Conservation (phyloP, 2,113 vertebrate species). For the Genyomyrus donnyi region DNA sequence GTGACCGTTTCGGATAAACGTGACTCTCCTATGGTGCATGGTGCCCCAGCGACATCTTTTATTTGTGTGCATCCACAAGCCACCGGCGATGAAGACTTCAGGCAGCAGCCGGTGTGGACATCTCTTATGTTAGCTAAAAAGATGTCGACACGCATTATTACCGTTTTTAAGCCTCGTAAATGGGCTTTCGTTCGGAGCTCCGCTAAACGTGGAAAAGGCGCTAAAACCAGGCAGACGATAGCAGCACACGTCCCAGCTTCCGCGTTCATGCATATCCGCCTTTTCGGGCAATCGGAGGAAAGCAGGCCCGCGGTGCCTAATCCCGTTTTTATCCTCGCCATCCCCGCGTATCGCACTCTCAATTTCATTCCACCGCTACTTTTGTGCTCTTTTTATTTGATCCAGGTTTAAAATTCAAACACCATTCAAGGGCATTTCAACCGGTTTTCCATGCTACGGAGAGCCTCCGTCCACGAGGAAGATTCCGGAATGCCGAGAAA, state of each 20-base stretch:
- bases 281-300: constrained; percentile 70
- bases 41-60: neutral
- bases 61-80: neutral
- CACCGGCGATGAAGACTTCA: neutral
- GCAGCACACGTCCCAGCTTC: constrained; percentile 54
- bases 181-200: constrained; percentile 64
- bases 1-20: neutral
- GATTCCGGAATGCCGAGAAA: constrained; percentile 61
- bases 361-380: constrained; percentile 66
- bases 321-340: constrained; percentile 69
- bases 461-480: constrained; percentile 58
- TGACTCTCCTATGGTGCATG: neutral
- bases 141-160: constrained; percentile 58
- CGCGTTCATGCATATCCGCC: constrained; percentile 67
- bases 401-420: constrained; percentile 71
- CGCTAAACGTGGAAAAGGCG: constrained; percentile 60
- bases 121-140: constrained; percentile 41
- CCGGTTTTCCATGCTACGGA: constrained; percentile 55
- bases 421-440: constrained; percentile 60
- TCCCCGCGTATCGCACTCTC: constrained; percentile 71
- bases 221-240: constrained; percentile 42
- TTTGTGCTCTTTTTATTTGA: constrained; percentile 75
- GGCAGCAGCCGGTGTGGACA: neutral
- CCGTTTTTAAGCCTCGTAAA: constrained; percentile 66
- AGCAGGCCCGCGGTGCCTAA: constrained; percentile 71